phyloP scores from a whole-genome alignment of 2,797 vertebrate genomes.

The Prunella strophiata region DNA sequence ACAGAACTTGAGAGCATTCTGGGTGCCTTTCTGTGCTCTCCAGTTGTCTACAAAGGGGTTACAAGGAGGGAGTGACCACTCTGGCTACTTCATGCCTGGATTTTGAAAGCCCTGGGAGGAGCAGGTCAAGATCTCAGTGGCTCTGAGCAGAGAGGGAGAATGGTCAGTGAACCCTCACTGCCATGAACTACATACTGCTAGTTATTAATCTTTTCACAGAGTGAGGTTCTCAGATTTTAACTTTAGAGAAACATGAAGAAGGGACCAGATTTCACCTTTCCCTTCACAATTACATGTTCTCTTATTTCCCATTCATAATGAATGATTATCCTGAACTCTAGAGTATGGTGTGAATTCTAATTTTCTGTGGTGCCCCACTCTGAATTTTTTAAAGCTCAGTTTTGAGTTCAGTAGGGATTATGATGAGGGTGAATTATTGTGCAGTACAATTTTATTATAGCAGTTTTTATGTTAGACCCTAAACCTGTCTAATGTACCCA shows the following conservation, averaged over 20 bases:
- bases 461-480: not conserved
- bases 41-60: not conserved
- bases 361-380: not conserved
- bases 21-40: not conserved
- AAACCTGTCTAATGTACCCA: not conserved
- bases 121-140: not conserved
- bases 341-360: not conserved
- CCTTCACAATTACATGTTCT: not conserved
- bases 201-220: not conserved
- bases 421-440: not conserved
- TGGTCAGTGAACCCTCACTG: not conserved
- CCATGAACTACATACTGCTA: not conserved
- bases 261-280: not conserved
- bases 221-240: not conserved
- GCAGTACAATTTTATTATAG: not conserved
- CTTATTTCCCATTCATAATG: not conserved
- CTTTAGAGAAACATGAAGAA: not conserved
- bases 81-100: not conserved
- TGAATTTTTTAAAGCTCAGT: not conserved
- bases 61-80: not conserved
- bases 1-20: rapidly evolving
- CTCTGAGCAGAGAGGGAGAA: not conserved
- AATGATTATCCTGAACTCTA: not conserved
- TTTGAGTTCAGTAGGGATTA: not conserved
- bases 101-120: not conserved